These are phyloP conservation scores for Ptiloglossa arizonensis DNA, from an alignment of 1,140 invertebrate species.

Conservation along the genomic window DNA sequence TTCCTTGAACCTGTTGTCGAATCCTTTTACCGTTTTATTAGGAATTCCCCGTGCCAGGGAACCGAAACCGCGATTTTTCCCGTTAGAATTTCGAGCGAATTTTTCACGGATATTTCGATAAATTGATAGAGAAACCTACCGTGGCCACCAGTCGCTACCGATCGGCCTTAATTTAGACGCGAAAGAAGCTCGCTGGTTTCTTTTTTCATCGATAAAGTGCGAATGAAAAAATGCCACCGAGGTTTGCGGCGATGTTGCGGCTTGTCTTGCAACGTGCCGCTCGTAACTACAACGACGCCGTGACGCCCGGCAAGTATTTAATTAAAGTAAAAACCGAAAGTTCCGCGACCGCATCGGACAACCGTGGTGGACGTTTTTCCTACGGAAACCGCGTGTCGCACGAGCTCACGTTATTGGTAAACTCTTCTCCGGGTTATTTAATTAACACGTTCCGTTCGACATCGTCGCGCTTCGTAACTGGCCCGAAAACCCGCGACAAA, in stretches of 20 bases:
- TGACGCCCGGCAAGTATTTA: conserved; percentile 69
- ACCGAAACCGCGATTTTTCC: conserved; percentile 41
- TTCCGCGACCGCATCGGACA: conserved; percentile 55
- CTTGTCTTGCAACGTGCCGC: conserved; percentile 51
- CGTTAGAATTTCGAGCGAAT: conserved; percentile 13
- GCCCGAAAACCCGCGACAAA: conserved; percentile 1
- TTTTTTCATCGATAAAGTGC: conserved; percentile 1
- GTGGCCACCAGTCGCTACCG: too few species aligned
- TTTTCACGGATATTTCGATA: conserved; percentile 23
- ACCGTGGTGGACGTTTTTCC: conserved; percentile 49
- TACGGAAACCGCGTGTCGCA: conserved; percentile 52
- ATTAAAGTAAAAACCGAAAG: conserved; percentile 74
- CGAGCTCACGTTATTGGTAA: conserved; percentile 63
- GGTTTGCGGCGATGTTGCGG: conserved; percentile 37
- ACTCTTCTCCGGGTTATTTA: conserved; percentile 65
- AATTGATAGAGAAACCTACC: too few species aligned
- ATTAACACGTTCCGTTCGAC: conserved; percentile 58
- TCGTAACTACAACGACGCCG: conserved; percentile 46
- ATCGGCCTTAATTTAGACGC: too few species aligned
- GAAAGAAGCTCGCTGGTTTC: not conserved
- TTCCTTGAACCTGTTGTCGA: conserved; percentile 49
- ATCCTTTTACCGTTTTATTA: conserved; percentile 43
- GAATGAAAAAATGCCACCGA: conserved; percentile 45
- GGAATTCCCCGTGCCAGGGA: too few species aligned
- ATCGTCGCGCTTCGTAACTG: not conserved